Conservation (phyloP, 2,797 vertebrate genomes). For the Argya squamiceps region DNA sequence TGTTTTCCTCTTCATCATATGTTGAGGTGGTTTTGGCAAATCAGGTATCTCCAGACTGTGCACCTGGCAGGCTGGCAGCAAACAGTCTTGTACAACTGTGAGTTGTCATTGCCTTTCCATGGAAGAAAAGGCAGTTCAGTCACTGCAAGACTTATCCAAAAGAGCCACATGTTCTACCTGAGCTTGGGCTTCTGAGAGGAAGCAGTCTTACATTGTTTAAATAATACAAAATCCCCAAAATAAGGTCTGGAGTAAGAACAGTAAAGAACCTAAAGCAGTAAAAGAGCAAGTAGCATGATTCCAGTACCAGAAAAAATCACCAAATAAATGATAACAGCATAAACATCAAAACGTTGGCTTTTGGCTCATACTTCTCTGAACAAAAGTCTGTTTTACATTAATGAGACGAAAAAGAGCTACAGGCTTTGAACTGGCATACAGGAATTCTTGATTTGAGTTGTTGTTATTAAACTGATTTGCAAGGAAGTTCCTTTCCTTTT, state of each 20-base stretch:
- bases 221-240: not conserved
- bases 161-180: accelerated
- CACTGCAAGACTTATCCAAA: not conserved
- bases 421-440: not conserved
- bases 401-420: not conserved
- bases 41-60: accelerated
- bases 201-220: not conserved
- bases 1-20: not conserved
- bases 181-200: not conserved
- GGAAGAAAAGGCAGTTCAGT: not conserved
- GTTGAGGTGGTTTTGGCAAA: not conserved
- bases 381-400: not conserved
- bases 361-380: not conserved
- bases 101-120: not conserved
- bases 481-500: not conserved
- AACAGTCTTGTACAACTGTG: not conserved
- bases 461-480: not conserved
- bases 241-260: not conserved
- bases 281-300: not conserved
- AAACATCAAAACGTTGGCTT: not conserved
- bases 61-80: not conserved
- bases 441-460: not conserved
- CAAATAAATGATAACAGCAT: not conserved
- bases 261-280: not conserved
- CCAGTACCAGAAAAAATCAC: not conserved